These are phyloP conservation scores for Callaeas wilsoni DNA, from an alignment of 2,113 vertebrate genomes.

Conservation along the genomic window DNA sequence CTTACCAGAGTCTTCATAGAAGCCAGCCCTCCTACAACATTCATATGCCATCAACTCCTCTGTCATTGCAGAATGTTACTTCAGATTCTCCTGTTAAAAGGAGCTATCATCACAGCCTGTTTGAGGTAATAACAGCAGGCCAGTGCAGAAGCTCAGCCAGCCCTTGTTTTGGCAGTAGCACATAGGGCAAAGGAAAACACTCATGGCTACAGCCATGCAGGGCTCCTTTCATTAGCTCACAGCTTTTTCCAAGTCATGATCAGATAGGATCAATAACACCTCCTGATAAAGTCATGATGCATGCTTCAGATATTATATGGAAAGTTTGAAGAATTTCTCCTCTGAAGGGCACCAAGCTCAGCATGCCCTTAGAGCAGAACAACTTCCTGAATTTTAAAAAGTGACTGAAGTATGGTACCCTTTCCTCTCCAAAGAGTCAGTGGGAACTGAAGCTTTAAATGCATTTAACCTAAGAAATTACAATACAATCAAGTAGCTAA, in stretches of 20 bases:
- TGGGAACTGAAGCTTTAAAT: not conserved
- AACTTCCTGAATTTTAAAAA: not conserved
- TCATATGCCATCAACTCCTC: not conserved
- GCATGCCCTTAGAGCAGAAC: not conserved
- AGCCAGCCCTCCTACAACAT: not conserved
- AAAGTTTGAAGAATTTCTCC: constrained; percentile 13
- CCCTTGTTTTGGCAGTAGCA: not conserved
- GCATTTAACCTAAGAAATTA: not conserved
- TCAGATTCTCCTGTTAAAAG: not conserved
- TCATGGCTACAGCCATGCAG: not conserved
- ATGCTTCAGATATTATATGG: not conserved
- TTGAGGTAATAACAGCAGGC: not conserved
- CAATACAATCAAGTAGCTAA: not conserved
- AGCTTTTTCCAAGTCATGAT: not conserved
- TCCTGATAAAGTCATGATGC: not conserved
- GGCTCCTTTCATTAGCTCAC: not conserved
- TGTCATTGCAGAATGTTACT: not conserved
- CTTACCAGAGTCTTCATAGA: too few relatives aligned
- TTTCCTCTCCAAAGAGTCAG: not conserved
- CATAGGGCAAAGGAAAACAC: not conserved
- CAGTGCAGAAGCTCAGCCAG: not conserved
- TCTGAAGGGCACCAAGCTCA: not conserved
- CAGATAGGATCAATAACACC: not conserved
- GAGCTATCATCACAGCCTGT: constrained; percentile 4
- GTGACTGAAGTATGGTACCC: not conserved